Evolutionary conservation across 1,140 invertebrate genomes (phyloP).

Genomic region (Apis florea): DNA sequence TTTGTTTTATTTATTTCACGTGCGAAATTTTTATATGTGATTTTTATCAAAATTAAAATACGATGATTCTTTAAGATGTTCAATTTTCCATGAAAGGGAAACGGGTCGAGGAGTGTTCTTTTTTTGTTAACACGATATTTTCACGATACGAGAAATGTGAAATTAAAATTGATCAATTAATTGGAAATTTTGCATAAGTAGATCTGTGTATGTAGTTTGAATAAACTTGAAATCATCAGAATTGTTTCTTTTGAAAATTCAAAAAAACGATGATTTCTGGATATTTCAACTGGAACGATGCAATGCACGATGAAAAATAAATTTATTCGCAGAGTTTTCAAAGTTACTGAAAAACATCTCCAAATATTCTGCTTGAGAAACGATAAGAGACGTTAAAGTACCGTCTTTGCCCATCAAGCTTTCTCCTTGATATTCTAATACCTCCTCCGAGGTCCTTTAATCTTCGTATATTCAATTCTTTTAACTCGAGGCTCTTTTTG

Average conservation of each 20-base stretch:
- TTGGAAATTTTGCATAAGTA: background rate
- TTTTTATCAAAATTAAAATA: no score
- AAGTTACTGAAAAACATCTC: background rate
- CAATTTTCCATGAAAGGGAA: background rate
- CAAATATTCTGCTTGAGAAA: background rate
- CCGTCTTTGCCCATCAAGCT: background rate
- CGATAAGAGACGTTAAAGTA: background rate
- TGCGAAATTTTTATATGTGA: no score
- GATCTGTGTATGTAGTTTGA: background rate
- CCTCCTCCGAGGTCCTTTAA: background rate
- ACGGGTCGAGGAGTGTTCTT: background rate
- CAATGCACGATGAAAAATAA: background rate
- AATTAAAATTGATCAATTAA: background rate
- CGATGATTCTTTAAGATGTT: no score
- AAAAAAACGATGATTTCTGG: background rate
- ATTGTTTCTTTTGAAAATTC: background rate
- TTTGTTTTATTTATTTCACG: no score
- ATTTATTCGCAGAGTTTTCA: background rate
- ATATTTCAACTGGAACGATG: background rate
- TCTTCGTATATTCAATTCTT: slow-evolving; percentile 4
- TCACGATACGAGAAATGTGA: background rate
- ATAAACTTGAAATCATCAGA: background rate
- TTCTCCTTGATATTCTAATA: background rate
- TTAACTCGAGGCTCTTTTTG: background rate
- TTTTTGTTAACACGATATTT: background rate